Base-by-base conservation (phyloP, 2,113 vertebrate genomes). In the Nestor notabilis region DNA sequence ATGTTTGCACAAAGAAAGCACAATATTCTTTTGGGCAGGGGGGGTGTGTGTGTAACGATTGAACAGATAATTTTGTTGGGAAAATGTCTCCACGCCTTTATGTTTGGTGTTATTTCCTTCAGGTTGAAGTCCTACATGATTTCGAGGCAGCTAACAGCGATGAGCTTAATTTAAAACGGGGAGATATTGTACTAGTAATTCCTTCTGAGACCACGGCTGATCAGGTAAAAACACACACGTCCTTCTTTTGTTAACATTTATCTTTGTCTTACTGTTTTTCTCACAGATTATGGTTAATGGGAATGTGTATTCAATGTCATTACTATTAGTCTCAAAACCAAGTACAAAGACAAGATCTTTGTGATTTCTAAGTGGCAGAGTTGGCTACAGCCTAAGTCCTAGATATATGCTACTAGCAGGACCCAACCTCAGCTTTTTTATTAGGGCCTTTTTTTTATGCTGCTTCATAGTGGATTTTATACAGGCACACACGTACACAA, bases 91-190 rank as follows among this genome's bases (percentile, higher is more conserved):
- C 17, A 29, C 19, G 41, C 37, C 35, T 35, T 0, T 28, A 24
- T 79, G 4, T 86, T 68, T 86, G 79, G 8, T 83, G 74, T 83
- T 90, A 10, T 49, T 65, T 89, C 75, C 58, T 97, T 53, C 85
- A 99, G 99, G 99, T 99, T 94, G 99, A 99, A 98, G 98, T 98
- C 3, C 94, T 99, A 71, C 99, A 99, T 16, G 99, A 99, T 92
- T 99, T 99, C 6, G 99, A 99, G 69, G 99, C 99, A 94, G 99
- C 99, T 52, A 99, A 99, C 92, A 98, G 98, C 27, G 99, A 99
- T 88, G 99, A 99, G 90, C 98, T 99, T 43, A 99, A 98, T 43
- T 97, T 99, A 83, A 98, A 98, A 86, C 97, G 98, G 89, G 99
- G 99, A 10, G 99, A 99, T 15, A 96, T 99, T 92, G 99, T 99